These are phyloP conservation scores for Lordiphosa andalusiaca DNA, from an alignment of 2,888 invertebrate genomes.

Conservation along the genomic window DNA sequence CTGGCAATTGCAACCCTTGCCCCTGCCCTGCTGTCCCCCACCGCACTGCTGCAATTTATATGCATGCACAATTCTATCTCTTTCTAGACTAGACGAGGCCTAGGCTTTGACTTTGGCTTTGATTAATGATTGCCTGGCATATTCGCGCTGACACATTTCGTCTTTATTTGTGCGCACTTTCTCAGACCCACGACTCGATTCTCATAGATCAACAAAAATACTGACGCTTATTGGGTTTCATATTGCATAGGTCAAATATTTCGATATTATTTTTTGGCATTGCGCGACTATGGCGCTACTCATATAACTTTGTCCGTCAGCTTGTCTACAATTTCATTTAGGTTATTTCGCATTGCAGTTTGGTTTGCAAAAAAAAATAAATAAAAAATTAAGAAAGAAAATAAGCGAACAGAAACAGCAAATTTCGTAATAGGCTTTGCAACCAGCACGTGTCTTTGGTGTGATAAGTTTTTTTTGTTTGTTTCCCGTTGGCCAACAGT, in stretches of 20 bases:
- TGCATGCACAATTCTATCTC: constrained; percentile 12
- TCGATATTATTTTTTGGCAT: constrained; percentile 26
- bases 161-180: constrained; percentile 9
- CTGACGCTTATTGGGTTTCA: constrained; percentile 3
- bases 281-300: constrained; percentile 8
- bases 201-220: constrained; percentile 3
- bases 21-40: too few species aligned
- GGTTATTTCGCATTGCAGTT: constrained; percentile 45
- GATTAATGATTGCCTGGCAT: constrained; percentile 24
- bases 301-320: constrained; percentile 19
- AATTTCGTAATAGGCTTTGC: constrained; percentile 25
- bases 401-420: background rate
- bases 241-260: constrained; percentile 62
- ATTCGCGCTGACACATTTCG: constrained; percentile 9
- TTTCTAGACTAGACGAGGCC: constrained; percentile 51
- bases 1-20: too few species aligned
- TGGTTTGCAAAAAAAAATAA: constrained; percentile 35
- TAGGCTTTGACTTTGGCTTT: constrained; percentile 69
- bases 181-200: constrained; percentile 1
- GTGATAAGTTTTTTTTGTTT: constrained; percentile 13
- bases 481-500: constrained; percentile 21
- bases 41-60: too few species aligned
- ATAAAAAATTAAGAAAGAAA: constrained; percentile 14
- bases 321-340: constrained; percentile 61
- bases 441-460: constrained; percentile 23